Percentiles rank a stretch among this genome's conserved stretches.
Conservation (phyloP, 64 coral and sea anemone genomes). For the Pachyseris speciosa region DNA sequence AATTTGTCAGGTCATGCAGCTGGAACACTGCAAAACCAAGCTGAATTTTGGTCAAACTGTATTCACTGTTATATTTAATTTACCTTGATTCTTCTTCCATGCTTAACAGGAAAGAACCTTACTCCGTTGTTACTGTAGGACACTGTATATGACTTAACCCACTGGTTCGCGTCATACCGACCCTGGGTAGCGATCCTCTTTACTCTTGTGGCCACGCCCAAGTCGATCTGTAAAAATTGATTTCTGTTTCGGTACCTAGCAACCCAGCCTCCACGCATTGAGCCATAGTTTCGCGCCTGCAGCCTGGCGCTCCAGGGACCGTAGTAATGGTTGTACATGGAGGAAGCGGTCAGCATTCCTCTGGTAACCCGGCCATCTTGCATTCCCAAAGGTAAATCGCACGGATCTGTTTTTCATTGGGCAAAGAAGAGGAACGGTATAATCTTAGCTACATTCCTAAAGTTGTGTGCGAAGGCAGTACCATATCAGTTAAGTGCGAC, state of each 20-base stretch:
- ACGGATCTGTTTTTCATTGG: conserved; percentile 53
- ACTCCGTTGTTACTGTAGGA: conserved; percentile 45
- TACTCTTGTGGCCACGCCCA: conserved; percentile 33
- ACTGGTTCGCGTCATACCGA: conserved; percentile 72
- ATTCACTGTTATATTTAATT: neutral
- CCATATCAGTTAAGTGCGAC: too few relatives aligned
- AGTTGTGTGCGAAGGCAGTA: neutral
- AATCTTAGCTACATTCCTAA: neutral
- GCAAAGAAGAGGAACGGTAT: neutral
- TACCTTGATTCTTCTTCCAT: conserved; percentile 54
- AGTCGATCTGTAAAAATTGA: conserved; percentile 52
- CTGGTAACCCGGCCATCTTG: conserved; percentile 70
- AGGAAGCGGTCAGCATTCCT: conserved; percentile 73
- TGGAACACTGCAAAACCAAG: too few relatives aligned
- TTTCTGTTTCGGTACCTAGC: conserved; percentile 19
- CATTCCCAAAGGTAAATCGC: conserved; percentile 82
- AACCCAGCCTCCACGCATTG: conserved; percentile 47
- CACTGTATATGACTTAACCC: conserved; percentile 49
- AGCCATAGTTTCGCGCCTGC: conserved; percentile 69
- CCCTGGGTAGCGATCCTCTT: conserved; percentile 62
- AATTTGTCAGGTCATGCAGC: too few relatives aligned
- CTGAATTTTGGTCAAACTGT: neutral
- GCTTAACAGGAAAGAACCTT: conserved; percentile 30
- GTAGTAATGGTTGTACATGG: conserved; percentile 76
- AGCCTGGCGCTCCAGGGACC: conserved; percentile 82